A percentile compares a stretch with the other conserved stretches of the same genome.
Evolutionary conservation across 2,113 vertebrate species (phyloP).

Genomic region (Blennius ocellaris): DNA sequence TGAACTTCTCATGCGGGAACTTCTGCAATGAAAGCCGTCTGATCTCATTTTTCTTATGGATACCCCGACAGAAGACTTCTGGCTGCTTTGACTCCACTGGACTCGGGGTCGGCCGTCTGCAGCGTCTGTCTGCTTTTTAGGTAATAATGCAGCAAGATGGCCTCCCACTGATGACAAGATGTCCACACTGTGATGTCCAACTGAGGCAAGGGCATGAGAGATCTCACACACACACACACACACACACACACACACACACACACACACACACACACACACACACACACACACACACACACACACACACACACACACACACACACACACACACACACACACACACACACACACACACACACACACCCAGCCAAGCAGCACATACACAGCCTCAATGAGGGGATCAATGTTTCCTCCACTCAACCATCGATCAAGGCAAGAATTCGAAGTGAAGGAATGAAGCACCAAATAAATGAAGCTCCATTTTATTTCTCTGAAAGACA

Average conservation of each 20-base stretch:
- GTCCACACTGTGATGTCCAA: slow-evolving; percentile 8
- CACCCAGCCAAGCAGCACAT: no score
- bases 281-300: slow-evolving; percentile 1
- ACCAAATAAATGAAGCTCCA: slow-evolving; percentile 74
- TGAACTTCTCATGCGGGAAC: neutral
- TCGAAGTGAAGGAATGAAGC: slow-evolving; percentile 63
- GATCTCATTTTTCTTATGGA: slow-evolving; percentile 27
- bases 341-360: neutral
- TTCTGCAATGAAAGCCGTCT: slow-evolving; percentile 25
- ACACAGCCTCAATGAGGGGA: no score
- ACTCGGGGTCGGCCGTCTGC: slow-evolving; percentile 19
- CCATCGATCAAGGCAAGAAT: slow-evolving; percentile 60
- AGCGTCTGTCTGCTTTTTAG: slow-evolving; percentile 16
- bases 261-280: slow-evolving; percentile 1
- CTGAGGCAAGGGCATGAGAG: slow-evolving; percentile 8
- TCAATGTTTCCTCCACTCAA: slow-evolving; percentile 57
- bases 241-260: slow-evolving; percentile 5
- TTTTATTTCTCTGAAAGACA: slow-evolving; percentile 81
- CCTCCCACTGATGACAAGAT: slow-evolving; percentile 46
- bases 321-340: neutral
- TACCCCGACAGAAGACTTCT: slow-evolving; percentile 7
- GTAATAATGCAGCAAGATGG: slow-evolving; percentile 20
- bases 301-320: neutral
- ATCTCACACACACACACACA: slow-evolving; percentile 2
- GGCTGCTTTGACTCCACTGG: slow-evolving; percentile 9